Percentiles rank a stretch among this genome's conserved stretches.
Evolutionary conservation across 1,140 invertebrate species (phyloP).

Genomic region (Drosophila melanica): DNA sequence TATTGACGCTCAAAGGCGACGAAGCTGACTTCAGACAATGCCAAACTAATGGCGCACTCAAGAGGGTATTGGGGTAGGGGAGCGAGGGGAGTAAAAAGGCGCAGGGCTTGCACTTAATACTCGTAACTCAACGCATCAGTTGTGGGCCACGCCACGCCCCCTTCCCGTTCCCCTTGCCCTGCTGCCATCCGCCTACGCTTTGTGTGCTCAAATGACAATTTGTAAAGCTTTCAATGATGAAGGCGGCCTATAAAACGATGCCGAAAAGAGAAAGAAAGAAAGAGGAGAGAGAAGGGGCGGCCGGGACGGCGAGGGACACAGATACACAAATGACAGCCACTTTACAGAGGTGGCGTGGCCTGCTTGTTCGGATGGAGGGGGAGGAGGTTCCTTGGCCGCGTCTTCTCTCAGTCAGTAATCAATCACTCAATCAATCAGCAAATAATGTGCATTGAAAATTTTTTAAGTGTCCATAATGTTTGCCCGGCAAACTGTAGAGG

Average conservation of each 20-base stretch:
- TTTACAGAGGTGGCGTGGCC: conserved; percentile 17
- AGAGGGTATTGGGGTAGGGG: background rate
- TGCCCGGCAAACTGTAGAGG: conserved; percentile 56
- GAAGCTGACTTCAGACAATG: conserved; percentile 68
- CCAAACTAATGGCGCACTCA: conserved; percentile 64
- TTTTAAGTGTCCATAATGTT: conserved; percentile 71
- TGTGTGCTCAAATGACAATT: conserved; percentile 74
- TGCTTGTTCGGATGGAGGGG: background rate
- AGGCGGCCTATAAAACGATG: conserved; percentile 66
- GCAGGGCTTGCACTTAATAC: conserved; percentile 66
- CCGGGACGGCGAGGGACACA: background rate
- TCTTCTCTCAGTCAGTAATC: conserved; percentile 55
- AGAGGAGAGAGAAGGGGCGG: too few relatives aligned
- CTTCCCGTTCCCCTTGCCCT: too few relatives aligned
- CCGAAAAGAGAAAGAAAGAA: conserved; percentile 17
- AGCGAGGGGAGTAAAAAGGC: too few relatives aligned
- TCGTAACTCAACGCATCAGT: conserved; percentile 32
- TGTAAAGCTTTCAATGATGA: conserved; percentile 74
- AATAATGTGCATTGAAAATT: conserved; percentile 82
- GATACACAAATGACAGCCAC: conserved; percentile 54
- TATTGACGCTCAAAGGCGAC: conserved; percentile 77
- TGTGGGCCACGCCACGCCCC: too few relatives aligned
- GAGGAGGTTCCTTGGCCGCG: background rate
- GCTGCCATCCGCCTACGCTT: conserved; percentile 5
- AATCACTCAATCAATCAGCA: conserved; percentile 82